phyloP scores from a whole-genome alignment of 2,888 invertebrate species.

The Cabera pusaria region DNA sequence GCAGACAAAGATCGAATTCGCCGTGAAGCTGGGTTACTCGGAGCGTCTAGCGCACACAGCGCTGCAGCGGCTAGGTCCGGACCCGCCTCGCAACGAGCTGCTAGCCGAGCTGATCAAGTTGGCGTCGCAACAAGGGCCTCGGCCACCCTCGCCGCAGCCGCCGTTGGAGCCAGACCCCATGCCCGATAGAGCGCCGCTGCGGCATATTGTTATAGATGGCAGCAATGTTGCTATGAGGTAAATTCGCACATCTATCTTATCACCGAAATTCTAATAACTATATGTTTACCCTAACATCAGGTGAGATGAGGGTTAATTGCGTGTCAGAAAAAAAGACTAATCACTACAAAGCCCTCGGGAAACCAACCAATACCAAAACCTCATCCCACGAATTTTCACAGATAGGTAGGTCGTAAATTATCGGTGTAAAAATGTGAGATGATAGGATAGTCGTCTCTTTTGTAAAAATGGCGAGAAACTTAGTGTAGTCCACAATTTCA shows the following conservation, averaged over 20 bases:
- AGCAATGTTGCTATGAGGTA: slow-evolving; percentile 97
- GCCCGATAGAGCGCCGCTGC: slow-evolving; percentile 70
- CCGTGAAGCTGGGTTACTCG: slow-evolving; percentile 95
- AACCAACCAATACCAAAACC: too few relatives aligned
- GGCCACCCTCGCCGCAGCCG: slow-evolving; percentile 59
- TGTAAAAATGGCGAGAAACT: too few relatives aligned
- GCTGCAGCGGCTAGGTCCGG: slow-evolving; percentile 91
- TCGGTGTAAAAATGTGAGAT: too few relatives aligned
- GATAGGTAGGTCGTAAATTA: too few relatives aligned
- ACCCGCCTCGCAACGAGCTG: slow-evolving; percentile 93
- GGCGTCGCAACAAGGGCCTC: slow-evolving; percentile 83
- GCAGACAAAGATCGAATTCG: slow-evolving; percentile 91
- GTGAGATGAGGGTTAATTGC: too few relatives aligned
- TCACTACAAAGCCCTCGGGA: too few relatives aligned
- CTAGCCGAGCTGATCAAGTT: slow-evolving; percentile 94
- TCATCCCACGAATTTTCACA: neutral
- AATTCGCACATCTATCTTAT: slow-evolving; percentile 32
- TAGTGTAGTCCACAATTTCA: too few relatives aligned
- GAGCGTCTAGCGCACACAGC: slow-evolving; percentile 93
- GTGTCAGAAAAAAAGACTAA: too few relatives aligned
- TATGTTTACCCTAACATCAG: too few relatives aligned
- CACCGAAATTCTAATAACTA: too few relatives aligned
- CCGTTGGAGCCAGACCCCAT: slow-evolving; percentile 58
- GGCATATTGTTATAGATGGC: slow-evolving; percentile 95
- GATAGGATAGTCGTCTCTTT: too few relatives aligned